phyloP scores from a whole-genome alignment of 1,140 invertebrate genomes.

The Heliothis subflexa region DNA sequence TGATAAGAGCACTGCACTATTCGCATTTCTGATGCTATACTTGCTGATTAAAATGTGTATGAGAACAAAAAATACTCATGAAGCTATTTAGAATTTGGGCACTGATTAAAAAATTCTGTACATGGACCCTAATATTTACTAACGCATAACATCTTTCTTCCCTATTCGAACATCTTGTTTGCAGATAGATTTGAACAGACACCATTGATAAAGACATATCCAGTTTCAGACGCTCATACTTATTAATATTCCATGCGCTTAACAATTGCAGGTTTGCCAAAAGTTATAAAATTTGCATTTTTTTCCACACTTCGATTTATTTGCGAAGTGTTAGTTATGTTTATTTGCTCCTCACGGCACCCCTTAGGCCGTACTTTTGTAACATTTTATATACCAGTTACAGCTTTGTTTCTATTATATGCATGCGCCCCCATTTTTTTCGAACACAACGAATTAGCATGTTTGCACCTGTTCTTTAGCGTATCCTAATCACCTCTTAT shows the following conservation, averaged over 20 bases:
- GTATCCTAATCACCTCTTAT: slow-evolving; percentile 37
- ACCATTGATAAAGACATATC: slow-evolving; percentile 49
- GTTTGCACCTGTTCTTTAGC: slow-evolving; percentile 48
- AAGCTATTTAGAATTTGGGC: too few relatives aligned
- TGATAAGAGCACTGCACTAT: too few relatives aligned
- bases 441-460: slow-evolving; percentile 19
- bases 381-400: slow-evolving; percentile 2
- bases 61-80: too few relatives aligned
- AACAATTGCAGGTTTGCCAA: slow-evolving; percentile 86
- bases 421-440: slow-evolving; percentile 66
- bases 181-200: slow-evolving; percentile 56
- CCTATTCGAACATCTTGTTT: slow-evolving; percentile 50
- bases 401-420: slow-evolving; percentile 53
- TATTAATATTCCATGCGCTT: slow-evolving; percentile 67
- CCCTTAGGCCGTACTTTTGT: slow-evolving; percentile 58
- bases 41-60: too few relatives aligned
- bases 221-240: slow-evolving; percentile 34
- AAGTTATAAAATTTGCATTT: slow-evolving; percentile 86
- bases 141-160: too few relatives aligned
- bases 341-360: slow-evolving; percentile 67
- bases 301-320: slow-evolving; percentile 78
- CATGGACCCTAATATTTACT: too few relatives aligned
- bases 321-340: slow-evolving; percentile 66
- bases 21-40: too few relatives aligned
- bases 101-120: too few relatives aligned